A percentile compares a stretch with the other conserved stretches of the same genome.
Conservation (phyloP, 2,797 vertebrate genomes). For the Mastacembelus armatus region DNA sequence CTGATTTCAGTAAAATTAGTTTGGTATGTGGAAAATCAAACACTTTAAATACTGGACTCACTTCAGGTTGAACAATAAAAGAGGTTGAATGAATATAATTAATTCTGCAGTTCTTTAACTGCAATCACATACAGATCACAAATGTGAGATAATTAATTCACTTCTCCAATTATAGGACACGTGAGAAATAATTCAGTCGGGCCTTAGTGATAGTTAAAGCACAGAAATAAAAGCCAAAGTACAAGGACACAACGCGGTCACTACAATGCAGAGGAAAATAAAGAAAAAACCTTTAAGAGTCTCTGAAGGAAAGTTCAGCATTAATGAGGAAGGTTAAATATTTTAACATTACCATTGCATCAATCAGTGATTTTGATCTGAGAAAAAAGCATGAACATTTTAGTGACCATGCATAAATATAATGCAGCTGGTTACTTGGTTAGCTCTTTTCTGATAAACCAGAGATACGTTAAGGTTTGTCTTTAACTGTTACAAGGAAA, state of each 20-base stretch:
- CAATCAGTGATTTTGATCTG: slow-evolving; percentile 79
- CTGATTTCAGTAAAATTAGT: slow-evolving; percentile 37
- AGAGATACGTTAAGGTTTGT: slow-evolving; percentile 39
- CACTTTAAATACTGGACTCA: neutral
- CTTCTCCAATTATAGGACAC: slow-evolving; percentile 15
- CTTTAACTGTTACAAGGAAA: slow-evolving; percentile 42
- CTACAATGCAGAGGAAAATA: slow-evolving; percentile 41
- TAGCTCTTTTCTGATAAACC: slow-evolving; percentile 18
- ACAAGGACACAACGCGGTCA: slow-evolving; percentile 30
- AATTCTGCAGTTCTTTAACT: neutral
- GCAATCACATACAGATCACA: slow-evolving; percentile 7
- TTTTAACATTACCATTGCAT: slow-evolving; percentile 77
- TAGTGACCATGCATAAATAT: slow-evolving; percentile 43
- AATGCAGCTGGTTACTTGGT: slow-evolving; percentile 12
- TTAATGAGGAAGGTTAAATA: slow-evolving; percentile 57
- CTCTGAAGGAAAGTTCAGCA: slow-evolving; percentile 45
- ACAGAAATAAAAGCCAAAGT: slow-evolving; percentile 49
- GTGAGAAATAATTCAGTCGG: slow-evolving; percentile 27
- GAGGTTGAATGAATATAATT: slow-evolving; percentile 4
- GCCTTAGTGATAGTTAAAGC: slow-evolving; percentile 35
- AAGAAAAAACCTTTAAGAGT: slow-evolving; percentile 44
- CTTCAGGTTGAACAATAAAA: slow-evolving; percentile 15
- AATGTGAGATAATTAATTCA: slow-evolving; percentile 26
- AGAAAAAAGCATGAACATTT: slow-evolving; percentile 71
- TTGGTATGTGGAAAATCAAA: slow-evolving; percentile 6